Evolutionary conservation across 2,888 invertebrate genomes (phyloP), one percentile per base, ranked within the genome.

Genomic region (Thymelicus acteon): DNA sequence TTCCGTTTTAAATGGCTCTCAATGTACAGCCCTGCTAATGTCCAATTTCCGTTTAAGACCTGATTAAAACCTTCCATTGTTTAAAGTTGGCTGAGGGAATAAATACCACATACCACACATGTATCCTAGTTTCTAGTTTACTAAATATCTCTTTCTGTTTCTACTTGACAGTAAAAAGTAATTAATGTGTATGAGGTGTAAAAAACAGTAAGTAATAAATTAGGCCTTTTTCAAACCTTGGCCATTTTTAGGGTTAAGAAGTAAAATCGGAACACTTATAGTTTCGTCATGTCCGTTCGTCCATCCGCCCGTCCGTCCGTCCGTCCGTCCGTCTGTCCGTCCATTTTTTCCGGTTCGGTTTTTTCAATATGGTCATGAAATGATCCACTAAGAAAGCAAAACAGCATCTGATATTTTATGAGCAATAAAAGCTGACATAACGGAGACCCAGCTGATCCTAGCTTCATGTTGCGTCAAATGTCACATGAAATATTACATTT

Each of bases 1-100:
- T 64, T 67, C 72, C 57, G 40, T 69, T 74, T 72, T 61, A 75
- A 75, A 74, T 74, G 71, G 74, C 75, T 66, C 61, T 54, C 61
- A 71, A 64, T 75, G 66, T 44, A 47, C 44, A 31, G 31, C 48
- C 37, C 47, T 37, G 31, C 57, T 57, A 40, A 40, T 39, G 64
- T 57, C 7, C 66, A 31, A 12, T 47, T 31, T 66, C 58, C 48
- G 37, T 54, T 60, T 48, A 40, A 39, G 40, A 60, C 40, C 19
- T 40, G 10, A 60, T 40, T 60, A 40, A 37, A 60, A 40, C 60
- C 60, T 39, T 40, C 19, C 31, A 40, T 39, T 60, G 57, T 57
- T 57, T 57, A 31, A 57, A 57, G 31, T 37, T n/a, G 8, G 7
- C 37, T 57, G 13, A 8, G 13, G 37, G 10, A 24, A 24, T 54